Evolutionary conservation across 2,888 invertebrate species (phyloP).

Genomic region (Periphyllus acericola): DNA sequence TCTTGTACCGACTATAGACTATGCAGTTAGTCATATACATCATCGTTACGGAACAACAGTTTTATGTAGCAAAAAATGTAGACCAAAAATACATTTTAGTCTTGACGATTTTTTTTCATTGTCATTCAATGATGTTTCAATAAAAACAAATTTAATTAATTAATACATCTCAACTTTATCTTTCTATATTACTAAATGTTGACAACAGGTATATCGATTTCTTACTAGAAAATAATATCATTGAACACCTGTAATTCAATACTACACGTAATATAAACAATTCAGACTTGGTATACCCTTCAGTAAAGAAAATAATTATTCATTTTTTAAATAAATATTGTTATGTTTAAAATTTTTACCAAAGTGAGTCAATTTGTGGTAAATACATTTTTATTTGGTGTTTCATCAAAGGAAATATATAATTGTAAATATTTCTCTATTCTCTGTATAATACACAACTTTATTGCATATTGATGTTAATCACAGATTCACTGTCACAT

Average conservation of each 20-base stretch:
- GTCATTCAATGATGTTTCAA: not conserved
- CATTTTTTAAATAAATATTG: too few relatives aligned
- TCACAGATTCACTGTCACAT: not conserved
- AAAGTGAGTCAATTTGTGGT: too few relatives aligned
- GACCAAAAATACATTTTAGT: not conserved
- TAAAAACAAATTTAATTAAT: conserved; percentile 1
- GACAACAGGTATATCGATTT: conserved; percentile 4
- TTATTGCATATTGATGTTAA: not conserved
- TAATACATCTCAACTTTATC: not conserved
- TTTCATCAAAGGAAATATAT: not conserved
- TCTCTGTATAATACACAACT: not conserved
- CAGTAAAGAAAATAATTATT: too few relatives aligned
- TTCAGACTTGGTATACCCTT: too few relatives aligned
- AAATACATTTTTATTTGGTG: too few relatives aligned
- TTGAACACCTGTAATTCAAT: not conserved
- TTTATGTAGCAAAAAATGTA: too few relatives aligned
- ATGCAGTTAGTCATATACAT: too few relatives aligned
- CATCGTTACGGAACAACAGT: too few relatives aligned
- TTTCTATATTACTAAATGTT: not conserved
- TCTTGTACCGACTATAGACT: too few relatives aligned
- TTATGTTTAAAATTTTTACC: too few relatives aligned
- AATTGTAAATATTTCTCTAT: not conserved
- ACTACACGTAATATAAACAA: not conserved
- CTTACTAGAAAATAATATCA: not conserved
- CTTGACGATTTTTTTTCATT: not conserved